Conservation (phyloP, 2,113 vertebrate species). For the Arizona elegans region DNA sequence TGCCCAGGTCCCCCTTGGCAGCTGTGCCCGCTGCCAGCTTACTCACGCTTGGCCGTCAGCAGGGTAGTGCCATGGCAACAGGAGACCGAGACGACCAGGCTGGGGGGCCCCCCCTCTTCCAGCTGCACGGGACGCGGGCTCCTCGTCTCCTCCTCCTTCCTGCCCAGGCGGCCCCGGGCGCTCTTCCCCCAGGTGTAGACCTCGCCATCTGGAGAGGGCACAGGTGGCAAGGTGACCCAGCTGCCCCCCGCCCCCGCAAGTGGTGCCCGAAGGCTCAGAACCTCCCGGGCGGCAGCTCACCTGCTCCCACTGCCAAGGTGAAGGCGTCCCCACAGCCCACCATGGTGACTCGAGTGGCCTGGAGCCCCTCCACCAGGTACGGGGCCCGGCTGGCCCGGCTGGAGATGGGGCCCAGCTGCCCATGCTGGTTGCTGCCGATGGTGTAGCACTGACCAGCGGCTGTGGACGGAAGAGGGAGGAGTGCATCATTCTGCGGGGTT, state of each 20-base stretch:
- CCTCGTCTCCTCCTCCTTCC: conserved; percentile 88
- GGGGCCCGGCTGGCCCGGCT: conserved; percentile 81
- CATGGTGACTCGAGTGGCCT: conserved; percentile 74
- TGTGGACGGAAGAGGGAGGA: conserved; percentile 45
- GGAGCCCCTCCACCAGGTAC: conserved; percentile 81
- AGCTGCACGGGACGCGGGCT: conserved; percentile 84
- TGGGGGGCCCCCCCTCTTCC: conserved; percentile 84
- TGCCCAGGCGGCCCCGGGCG: conserved; percentile 90
- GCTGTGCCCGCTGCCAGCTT: conserved; percentile 41
- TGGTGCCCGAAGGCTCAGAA: background rate
- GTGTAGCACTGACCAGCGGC: conserved; percentile 89
- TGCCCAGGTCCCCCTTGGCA: background rate
- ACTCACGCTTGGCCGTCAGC: conserved; percentile 92
- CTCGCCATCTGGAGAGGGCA: conserved; percentile 78
- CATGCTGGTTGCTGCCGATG: conserved; percentile 96
- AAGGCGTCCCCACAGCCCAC: conserved; percentile 96
- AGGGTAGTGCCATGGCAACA: conserved; percentile 98
- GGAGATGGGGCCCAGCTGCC: conserved; percentile 86
- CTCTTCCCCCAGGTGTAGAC: conserved; percentile 98
- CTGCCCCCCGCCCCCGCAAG: fast-evolving
- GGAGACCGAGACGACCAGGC: conserved; percentile 88
- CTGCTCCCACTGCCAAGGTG: conserved; percentile 88
- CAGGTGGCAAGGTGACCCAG: background rate
- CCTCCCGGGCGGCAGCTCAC: conserved; percentile 59
- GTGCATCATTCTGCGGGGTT: background rate